Percentiles rank a stretch among this genome's conserved stretches.
These are phyloP conservation scores for Rallus limicola DNA, from an alignment of 2,113 vertebrate genomes.

Conservation along the genomic window DNA sequence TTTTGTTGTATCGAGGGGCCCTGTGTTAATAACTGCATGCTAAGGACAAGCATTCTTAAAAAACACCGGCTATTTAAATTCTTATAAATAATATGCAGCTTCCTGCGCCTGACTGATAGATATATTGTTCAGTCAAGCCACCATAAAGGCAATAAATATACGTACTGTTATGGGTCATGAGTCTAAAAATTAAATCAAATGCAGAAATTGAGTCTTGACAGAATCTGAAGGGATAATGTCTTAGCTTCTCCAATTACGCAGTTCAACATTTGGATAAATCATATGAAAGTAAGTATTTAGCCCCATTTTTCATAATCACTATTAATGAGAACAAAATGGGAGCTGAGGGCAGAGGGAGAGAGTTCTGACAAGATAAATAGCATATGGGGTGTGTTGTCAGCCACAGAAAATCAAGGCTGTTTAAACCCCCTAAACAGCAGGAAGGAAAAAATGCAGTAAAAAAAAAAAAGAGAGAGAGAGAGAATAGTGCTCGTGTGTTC, in stretches of 20 bases:
- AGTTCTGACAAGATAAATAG: constrained; percentile 74
- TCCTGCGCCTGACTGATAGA: constrained; percentile 18
- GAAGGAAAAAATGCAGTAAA: neutral
- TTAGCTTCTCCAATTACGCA: constrained; percentile 58
- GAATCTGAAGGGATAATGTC: constrained; percentile 57
- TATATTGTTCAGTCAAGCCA: neutral
- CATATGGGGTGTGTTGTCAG: constrained; percentile 73
- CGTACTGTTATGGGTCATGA: constrained; percentile 51
- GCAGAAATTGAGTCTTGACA: constrained; percentile 69
- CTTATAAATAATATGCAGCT: neutral
- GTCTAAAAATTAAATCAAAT: constrained; percentile 68
- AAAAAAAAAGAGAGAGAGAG: neutral
- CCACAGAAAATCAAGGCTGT: constrained; percentile 55
- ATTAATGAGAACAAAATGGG: constrained; percentile 72
- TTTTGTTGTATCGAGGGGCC: constrained; percentile 21
- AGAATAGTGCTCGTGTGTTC: neutral
- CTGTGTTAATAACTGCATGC: neutral
- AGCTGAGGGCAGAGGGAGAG: constrained; percentile 54
- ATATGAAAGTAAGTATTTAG: constrained; percentile 62
- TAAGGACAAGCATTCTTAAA: constrained; percentile 17
- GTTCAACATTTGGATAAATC: constrained; percentile 66
- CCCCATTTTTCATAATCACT: constrained; percentile 56
- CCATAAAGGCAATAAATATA: constrained; percentile 33
- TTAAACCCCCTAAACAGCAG: constrained; percentile 50
- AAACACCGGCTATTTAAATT: constrained; percentile 18